phyloP scores from a whole-genome alignment of 23 tunicate genomes.

The Trididemnum clinides region DNA sequence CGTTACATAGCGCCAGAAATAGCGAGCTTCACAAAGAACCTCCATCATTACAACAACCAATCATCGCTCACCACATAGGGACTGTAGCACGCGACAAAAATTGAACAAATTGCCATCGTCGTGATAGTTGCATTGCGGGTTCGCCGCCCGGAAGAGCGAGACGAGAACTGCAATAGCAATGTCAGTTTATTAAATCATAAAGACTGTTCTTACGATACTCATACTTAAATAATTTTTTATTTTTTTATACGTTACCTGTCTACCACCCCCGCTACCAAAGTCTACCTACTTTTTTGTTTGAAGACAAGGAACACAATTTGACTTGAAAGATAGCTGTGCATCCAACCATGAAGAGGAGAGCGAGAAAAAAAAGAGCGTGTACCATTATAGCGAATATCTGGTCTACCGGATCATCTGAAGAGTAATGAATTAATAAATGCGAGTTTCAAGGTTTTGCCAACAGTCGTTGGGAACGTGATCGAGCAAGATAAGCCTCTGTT shows the following conservation, averaged over 20 bases:
- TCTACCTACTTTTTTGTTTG: constrained; percentile 78
- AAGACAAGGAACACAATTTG: constrained; percentile 53
- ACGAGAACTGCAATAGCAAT: too few relatives aligned
- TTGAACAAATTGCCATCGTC: constrained; percentile 84
- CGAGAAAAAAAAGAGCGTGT: constrained; percentile 62
- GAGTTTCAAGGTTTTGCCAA: too few relatives aligned
- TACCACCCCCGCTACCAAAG: too few relatives aligned
- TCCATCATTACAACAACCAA: neutral
- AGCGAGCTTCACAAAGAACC: neutral
- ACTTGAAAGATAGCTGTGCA: constrained; percentile 84
- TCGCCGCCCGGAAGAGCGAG: constrained; percentile 17
- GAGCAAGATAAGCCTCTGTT: too few relatives aligned
- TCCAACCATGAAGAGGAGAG: constrained; percentile 80
- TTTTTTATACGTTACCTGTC: too few relatives aligned
- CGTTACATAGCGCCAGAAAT: too few relatives aligned
- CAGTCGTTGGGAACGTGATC: too few relatives aligned
- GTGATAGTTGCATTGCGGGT: constrained; percentile 90
- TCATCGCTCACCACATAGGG: constrained; percentile 80
- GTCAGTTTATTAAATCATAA: too few relatives aligned
- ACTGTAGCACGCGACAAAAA: constrained; percentile 79
- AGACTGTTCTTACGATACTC: too few relatives aligned
- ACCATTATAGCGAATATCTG: constrained; percentile 61
- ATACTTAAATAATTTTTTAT: too few relatives aligned
- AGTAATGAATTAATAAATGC: too few relatives aligned
- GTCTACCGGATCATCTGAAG: constrained; percentile 69